phyloP scores from a whole-genome alignment of 2,888 invertebrate species.

The Drosophila recens region DNA sequence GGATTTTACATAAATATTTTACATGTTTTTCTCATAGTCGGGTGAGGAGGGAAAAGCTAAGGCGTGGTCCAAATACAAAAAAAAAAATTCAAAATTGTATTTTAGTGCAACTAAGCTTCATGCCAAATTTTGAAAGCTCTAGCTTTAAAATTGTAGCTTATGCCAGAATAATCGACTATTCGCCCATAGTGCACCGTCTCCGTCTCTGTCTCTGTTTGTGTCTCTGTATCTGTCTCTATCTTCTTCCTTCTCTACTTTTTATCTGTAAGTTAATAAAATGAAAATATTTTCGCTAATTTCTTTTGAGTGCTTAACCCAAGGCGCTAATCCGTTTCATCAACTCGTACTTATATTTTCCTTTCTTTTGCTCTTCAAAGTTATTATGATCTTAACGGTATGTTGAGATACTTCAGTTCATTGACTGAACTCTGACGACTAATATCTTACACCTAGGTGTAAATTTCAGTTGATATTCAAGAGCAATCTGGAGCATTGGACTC shows the following conservation, averaged over 20 bases:
- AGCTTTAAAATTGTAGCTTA: too few relatives aligned
- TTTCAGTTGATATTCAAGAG: slow-evolving; percentile 12
- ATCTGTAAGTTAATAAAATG: slow-evolving; percentile 27
- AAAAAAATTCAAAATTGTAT: too few relatives aligned
- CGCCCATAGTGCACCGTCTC: too few relatives aligned
- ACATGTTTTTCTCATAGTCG: too few relatives aligned
- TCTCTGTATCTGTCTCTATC: neutral
- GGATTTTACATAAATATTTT: too few relatives aligned
- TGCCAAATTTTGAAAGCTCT: too few relatives aligned
- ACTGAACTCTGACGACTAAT: slow-evolving; percentile 20
- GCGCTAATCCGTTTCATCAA: slow-evolving; percentile 66
- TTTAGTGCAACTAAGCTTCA: too few relatives aligned
- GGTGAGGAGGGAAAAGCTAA: too few relatives aligned
- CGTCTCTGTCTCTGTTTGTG: neutral
- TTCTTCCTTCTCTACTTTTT: neutral
- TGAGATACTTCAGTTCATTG: slow-evolving; percentile 69
- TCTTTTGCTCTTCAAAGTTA: slow-evolving; percentile 10
- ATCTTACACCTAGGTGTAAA: slow-evolving; percentile 55
- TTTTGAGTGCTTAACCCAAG: slow-evolving; percentile 52
- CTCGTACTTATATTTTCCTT: slow-evolving; percentile 49
- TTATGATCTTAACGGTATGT: slow-evolving; percentile 27
- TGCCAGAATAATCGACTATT: too few relatives aligned
- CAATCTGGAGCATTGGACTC: slow-evolving; percentile 50
- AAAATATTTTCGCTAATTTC: slow-evolving; percentile 67
- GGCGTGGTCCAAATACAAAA: too few relatives aligned